These are phyloP conservation scores for Bradypodion pumilum DNA, from an alignment of 2,797 vertebrate species.

Conservation along the genomic window DNA sequence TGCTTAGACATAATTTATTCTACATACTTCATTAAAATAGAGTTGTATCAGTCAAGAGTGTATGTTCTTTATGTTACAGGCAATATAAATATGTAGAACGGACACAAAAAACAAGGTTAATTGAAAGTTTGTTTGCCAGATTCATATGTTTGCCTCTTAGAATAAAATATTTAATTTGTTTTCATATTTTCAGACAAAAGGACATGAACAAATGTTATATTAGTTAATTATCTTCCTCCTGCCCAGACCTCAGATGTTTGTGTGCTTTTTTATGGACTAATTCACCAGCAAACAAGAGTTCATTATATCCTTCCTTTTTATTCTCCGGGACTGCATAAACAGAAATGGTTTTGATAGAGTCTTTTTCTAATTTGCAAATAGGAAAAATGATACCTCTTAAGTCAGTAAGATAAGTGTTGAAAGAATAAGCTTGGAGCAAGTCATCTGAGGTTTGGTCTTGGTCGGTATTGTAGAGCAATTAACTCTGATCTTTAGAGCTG, in stretches of 20 bases:
- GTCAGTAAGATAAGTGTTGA: neutral
- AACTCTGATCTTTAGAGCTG: constrained; percentile 32
- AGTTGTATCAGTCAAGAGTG: too few species aligned
- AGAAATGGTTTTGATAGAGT: neutral
- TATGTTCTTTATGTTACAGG: too few species aligned
- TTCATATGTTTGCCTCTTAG: too few species aligned
- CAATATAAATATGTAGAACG: too few species aligned
- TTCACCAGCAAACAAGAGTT: neutral
- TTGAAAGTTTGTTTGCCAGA: neutral
- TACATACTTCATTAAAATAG: neutral
- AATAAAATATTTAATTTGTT: too few species aligned
- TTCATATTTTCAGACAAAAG: neutral
- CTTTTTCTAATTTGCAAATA: neutral
- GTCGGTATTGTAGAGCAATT: neutral
- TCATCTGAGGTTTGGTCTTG: constrained; percentile 1
- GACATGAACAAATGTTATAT: neutral
- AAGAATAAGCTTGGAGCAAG: neutral
- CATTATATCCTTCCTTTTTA: neutral
- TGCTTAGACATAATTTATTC: neutral
- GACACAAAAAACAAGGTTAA: neutral
- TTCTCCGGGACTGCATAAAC: neutral
- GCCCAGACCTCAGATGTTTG: too few species aligned
- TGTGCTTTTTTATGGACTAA: neutral
- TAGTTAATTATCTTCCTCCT: too few species aligned
- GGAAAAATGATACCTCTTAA: constrained; percentile 8